Percentiles rank a stretch among this genome's conserved stretches.
phyloP scores from a whole-genome alignment of 2,888 invertebrate species.

The Nemapogon koenigi region DNA sequence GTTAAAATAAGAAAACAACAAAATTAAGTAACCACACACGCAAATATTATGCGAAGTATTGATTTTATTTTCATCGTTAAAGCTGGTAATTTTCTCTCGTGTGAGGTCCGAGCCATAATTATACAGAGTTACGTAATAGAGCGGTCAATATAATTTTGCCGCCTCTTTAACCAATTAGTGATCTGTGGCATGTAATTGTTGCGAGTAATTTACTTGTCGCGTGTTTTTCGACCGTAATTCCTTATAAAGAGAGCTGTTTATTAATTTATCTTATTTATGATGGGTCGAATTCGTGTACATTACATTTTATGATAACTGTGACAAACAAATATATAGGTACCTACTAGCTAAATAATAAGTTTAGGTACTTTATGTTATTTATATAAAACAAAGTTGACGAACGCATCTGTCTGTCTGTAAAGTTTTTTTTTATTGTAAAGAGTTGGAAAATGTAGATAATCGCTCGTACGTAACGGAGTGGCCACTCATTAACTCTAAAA shows the following conservation, averaged over 20 bases:
- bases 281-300: too few species aligned
- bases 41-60: background rate
- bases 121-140: background rate
- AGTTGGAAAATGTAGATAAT: too few species aligned
- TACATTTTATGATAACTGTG: too few species aligned
- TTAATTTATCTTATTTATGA: slow-evolving; percentile 23
- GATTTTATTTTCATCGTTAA: background rate
- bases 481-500: too few species aligned
- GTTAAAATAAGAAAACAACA: too few species aligned
- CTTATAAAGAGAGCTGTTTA: slow-evolving; percentile 19
- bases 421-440: too few species aligned
- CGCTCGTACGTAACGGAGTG: too few species aligned
- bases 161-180: slow-evolving; percentile 28
- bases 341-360: too few species aligned
- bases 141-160: slow-evolving; percentile 9
- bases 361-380: too few species aligned
- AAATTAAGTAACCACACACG: background rate
- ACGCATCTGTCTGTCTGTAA: too few species aligned
- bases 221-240: slow-evolving; percentile 28
- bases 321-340: too few species aligned
- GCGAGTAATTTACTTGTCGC: slow-evolving; percentile 31
- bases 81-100: background rate
- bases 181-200: slow-evolving; percentile 25
- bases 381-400: too few species aligned
- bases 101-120: background rate